A percentile compares a stretch with the other conserved stretches of the same genome.
Evolutionary conservation across 2,888 invertebrate genomes (phyloP).

Genomic region (Lasioglossum leucozonium): DNA sequence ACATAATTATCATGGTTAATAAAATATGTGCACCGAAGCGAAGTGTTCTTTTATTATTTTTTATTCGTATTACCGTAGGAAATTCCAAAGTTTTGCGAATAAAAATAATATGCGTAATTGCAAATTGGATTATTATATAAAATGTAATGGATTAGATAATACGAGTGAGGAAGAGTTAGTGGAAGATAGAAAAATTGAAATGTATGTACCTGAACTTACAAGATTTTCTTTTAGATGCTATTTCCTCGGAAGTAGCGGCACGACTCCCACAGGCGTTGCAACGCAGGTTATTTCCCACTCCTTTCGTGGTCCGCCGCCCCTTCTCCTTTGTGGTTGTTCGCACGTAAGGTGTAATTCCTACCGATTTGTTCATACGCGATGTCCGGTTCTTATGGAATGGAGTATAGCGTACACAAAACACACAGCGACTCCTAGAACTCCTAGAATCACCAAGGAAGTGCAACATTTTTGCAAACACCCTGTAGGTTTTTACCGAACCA

Average conservation of each 20-base stretch:
- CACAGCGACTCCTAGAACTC: background rate
- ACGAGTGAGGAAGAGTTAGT: conserved; percentile 47
- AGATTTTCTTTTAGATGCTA: conserved; percentile 80
- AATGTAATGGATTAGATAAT: background rate
- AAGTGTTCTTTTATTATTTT: background rate
- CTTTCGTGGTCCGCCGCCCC: conserved; percentile 63
- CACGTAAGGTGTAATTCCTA: conserved; percentile 65
- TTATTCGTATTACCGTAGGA: too few relatives aligned
- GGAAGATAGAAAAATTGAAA: conserved; percentile 53
- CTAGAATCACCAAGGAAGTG: too few relatives aligned
- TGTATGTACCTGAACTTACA: conserved; percentile 75
- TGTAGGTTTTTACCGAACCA: too few relatives aligned
- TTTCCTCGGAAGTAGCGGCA: conserved; percentile 82
- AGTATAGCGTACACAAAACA: background rate
- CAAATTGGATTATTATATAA: background rate
- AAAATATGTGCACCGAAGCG: background rate
- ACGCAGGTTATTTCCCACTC: conserved; percentile 78
- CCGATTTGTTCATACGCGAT: conserved; percentile 57
- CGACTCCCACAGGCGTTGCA: conserved; percentile 81
- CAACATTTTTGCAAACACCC: too few relatives aligned
- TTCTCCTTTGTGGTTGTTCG: conserved; percentile 68
- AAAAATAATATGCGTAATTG: background rate
- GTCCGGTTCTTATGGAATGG: background rate
- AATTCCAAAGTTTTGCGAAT: background rate
- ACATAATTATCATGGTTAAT: background rate